Conservation (phyloP, 30 jellyfish, hydroid and myxozoan species). For the Clytia hemisphaerica region DNA sequence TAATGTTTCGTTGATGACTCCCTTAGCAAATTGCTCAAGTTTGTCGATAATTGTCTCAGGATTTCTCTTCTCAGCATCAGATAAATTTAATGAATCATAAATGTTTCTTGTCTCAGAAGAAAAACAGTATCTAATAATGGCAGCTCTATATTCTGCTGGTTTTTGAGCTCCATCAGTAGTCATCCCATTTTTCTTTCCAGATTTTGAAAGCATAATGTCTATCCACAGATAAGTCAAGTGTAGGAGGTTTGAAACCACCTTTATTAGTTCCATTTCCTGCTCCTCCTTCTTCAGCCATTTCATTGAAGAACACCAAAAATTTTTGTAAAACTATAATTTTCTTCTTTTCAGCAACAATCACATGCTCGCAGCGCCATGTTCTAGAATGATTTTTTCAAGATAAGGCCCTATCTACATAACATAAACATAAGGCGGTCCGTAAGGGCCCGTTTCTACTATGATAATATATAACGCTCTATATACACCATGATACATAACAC, state of each 20-base stretch:
- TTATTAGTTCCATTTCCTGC: too few relatives aligned
- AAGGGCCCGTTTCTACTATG: too few relatives aligned
- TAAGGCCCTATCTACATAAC: too few relatives aligned
- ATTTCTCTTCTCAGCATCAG: background rate
- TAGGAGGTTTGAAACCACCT: slow-evolving; percentile 19
- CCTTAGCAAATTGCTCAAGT: background rate
- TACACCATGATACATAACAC: too few relatives aligned
- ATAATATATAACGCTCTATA: too few relatives aligned
- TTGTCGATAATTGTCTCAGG: slow-evolving; percentile 1
- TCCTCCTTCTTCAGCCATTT: background rate
- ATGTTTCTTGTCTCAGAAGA: slow-evolving; percentile 14
- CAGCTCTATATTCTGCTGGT: slow-evolving; percentile 13
- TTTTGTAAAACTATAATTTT: too few relatives aligned
- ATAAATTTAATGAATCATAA: background rate
- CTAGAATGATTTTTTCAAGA: too few relatives aligned
- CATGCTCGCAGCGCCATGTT: too few relatives aligned
- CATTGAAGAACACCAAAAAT: too few relatives aligned
- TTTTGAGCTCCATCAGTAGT: background rate
- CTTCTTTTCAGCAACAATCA: too few relatives aligned
- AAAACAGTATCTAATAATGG: slow-evolving; percentile 6
- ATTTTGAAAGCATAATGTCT: background rate
- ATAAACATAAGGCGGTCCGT: too few relatives aligned
- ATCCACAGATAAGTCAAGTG: slow-evolving; percentile 17
- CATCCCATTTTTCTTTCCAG: slow-evolving; percentile 19
- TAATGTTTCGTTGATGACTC: background rate